Conservation (phyloP, 2,888 invertebrate genomes). For the Hyles lineata region DNA sequence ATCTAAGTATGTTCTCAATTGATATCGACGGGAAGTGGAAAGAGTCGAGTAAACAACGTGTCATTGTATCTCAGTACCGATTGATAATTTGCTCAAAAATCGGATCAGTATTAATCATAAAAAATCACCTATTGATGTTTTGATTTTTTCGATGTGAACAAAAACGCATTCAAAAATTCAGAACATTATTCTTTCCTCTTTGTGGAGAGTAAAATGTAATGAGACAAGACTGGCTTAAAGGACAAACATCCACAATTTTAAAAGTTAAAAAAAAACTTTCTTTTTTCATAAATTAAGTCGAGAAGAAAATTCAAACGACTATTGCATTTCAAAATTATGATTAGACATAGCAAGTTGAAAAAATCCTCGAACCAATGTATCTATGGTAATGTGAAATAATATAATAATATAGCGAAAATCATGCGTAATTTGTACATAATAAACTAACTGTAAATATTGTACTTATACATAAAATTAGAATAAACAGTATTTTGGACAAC, state of each 20-base stretch:
- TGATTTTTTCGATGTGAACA: background rate
- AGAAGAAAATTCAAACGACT: background rate
- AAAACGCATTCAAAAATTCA: background rate
- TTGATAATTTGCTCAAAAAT: slow-evolving; percentile 49
- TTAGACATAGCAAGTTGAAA: background rate
- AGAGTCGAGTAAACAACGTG: slow-evolving; percentile 32
- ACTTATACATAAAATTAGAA: slow-evolving; percentile 37
- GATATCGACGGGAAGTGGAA: background rate
- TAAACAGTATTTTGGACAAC: background rate
- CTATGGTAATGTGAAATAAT: slow-evolving; percentile 12
- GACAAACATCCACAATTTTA: background rate
- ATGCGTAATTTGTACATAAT: slow-evolving; percentile 44
- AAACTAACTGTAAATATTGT: slow-evolving; percentile 57
- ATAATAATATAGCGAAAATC: slow-evolving; percentile 32
- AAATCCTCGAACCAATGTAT: slow-evolving; percentile 8
- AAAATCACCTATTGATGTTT: background rate
- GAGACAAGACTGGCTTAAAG: slow-evolving; percentile 1
- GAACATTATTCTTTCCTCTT: background rate
- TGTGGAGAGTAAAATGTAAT: background rate
- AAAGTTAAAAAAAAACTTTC: background rate
- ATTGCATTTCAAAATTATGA: slow-evolving; percentile 2
- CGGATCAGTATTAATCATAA: slow-evolving; percentile 39
- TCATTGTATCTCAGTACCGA: slow-evolving; percentile 37
- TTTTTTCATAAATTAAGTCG: background rate
- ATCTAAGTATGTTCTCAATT: too few relatives aligned